Base-by-base conservation (phyloP, 2,888 invertebrate species). In the Watsonalla binaria region DNA sequence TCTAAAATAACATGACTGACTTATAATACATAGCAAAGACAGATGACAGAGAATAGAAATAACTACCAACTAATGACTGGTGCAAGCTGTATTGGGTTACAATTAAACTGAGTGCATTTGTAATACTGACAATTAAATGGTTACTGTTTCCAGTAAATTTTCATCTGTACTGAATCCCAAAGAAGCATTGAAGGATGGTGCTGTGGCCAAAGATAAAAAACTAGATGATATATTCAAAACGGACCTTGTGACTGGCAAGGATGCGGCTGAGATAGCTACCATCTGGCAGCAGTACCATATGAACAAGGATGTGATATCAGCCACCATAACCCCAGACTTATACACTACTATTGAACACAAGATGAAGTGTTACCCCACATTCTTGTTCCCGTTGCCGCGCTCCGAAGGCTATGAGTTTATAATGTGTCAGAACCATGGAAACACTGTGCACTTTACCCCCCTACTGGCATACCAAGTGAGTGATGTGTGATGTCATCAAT, bases 381-480 rank as follows among this genome's bases (percentile, higher is more conserved):
- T 97, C 79, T 68, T 97, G 55, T 92, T 97, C 60, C 96, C 97
- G 0, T 76, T 97, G 60, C 97, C 97, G 0, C 92, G 96, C 51
- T 92, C 94, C 15, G 93, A 95, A 68, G 97, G 97, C 9, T 97
- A 96, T 73, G 97, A 97, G 82, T 97, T 97, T 78, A 93, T 97
- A 53, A 91, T 97, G 90, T 90, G 93, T 52, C 97, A 97, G 77
- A 95, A 94, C 77, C 86, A 92, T 46, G 93, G 92, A 4, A 93
- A 95, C 62, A 90, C 94, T 49, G 93, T 95, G 15, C 96, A 97
- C 77, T 96, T 97, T 77, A 97, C 97, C 1, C 96, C 97, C 0
- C 84, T 97, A 7, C 86, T 97, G 45, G 96, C 96, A 69, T 97
- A 94, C 81, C 97, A 97, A 92, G 94, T 94, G 64, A 62, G 62